Base-by-base conservation (phyloP, 2,888 invertebrate genomes). In the Nysson spinosus region DNA sequence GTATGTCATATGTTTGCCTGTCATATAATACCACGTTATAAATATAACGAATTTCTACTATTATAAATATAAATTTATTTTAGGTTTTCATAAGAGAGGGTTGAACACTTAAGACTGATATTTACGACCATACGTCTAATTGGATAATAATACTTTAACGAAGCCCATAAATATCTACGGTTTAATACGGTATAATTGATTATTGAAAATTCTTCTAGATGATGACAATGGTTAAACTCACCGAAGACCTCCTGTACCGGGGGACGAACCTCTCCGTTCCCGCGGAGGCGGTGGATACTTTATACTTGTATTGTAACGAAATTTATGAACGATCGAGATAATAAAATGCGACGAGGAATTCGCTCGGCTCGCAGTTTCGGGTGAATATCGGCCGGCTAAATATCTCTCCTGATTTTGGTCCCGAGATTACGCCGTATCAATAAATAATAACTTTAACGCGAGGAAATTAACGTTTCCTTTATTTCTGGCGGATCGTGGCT, bases 311-410 rank as follows among this genome's bases (percentile, higher is more conserved):
- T 76, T 80, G 78, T 77, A 73, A 75, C 77, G 73, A 80, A 83
- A 84, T 84, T 84, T 84, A 84, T 84, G 84, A 83, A 84, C 79
- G 83, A 83, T 77, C 79, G 75, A 76, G 80, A 83, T 83, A 83
- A 83, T 84, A 84, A 83, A 84, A 81, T 83, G 76, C 78, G 72
- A 61, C 73, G 66, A 67, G 69, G 76, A 70, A 75, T 58, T 34
- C 58, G 73, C 61, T 55, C 58, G 65, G 62, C 62, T 63, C 75
- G 63, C 51, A 60, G 56, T 65, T 67, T 75, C 63, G 67, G 58
- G 32, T 44, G 70, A 79, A 75, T 76, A 80, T 81, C 80, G 78
- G 62, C 60, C 78, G 57, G 47, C 63, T 60, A 63, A 64, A 64
- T 65, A 50, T 69, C 69, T 62, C 54, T 55, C 71, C 69, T 66